A percentile compares a stretch with the other conserved stretches of the same genome.
These are phyloP conservation scores for Coleophora flavipennella DNA, from an alignment of 2,888 invertebrate genomes.

Conservation along the genomic window DNA sequence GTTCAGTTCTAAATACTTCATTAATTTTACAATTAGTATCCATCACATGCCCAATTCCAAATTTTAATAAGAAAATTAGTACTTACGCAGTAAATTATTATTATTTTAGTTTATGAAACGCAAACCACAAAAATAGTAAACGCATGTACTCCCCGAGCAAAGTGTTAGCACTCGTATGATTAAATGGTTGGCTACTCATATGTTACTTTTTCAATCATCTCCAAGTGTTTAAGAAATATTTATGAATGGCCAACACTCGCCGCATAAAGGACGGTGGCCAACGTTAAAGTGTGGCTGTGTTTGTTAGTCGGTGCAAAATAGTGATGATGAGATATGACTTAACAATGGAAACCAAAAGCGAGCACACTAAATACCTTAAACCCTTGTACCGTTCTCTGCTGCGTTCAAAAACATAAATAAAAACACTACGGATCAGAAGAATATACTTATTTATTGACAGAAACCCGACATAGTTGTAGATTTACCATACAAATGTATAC, in stretches of 20 bases:
- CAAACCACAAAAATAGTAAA: too few relatives aligned
- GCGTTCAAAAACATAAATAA: conserved; percentile 34
- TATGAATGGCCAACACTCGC: not conserved
- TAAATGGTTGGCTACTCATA: too few relatives aligned
- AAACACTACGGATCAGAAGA: conserved; percentile 59
- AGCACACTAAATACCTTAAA: conserved; percentile 1
- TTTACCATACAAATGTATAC: conserved; percentile 37
- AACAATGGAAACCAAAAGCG: conserved; percentile 2
- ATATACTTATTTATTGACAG: conserved; percentile 63
- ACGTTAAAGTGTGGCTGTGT: not conserved
- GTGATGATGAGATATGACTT: conserved; percentile 1
- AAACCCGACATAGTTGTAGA: conserved; percentile 38
- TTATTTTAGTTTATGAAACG: too few relatives aligned
- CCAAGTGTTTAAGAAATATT: too few relatives aligned
- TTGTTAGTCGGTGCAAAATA: conserved; percentile 4
- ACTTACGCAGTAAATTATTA: too few relatives aligned
- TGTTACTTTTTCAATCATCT: too few relatives aligned
- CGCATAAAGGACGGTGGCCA: not conserved
- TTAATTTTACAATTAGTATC: too few relatives aligned
- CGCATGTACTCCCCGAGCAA: too few relatives aligned
- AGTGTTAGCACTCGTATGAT: too few relatives aligned
- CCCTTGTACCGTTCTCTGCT: not conserved
- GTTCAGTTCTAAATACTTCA: too few relatives aligned
- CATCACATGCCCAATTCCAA: too few relatives aligned
- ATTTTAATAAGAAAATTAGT: too few relatives aligned